phyloP scores from a whole-genome alignment of 2,888 invertebrate species.

The Troides helena region DNA sequence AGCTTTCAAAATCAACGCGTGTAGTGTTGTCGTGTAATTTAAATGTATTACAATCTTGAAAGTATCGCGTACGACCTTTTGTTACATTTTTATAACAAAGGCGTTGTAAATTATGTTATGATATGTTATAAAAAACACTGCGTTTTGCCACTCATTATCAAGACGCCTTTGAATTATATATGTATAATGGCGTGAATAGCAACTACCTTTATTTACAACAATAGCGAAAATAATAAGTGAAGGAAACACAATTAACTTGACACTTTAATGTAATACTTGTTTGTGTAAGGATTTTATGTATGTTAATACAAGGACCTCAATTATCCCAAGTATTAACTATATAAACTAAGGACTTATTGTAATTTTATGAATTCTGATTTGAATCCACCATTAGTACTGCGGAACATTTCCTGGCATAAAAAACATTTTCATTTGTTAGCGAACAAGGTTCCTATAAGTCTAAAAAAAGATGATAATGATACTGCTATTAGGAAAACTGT shows the following conservation, averaged over 20 bases:
- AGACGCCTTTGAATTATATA: not conserved
- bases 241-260: not conserved
- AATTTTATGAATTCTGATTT: not conserved
- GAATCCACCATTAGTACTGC: not conserved
- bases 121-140: too few species aligned
- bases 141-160: not conserved
- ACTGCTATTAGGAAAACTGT: not conserved
- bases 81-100: too few species aligned
- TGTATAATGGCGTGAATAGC: not conserved
- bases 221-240: not conserved
- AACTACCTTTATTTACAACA: not conserved
- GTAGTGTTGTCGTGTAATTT: constrained; percentile 18
- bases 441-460: too few species aligned
- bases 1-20: constrained; percentile 19
- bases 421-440: too few species aligned
- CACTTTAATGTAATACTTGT: not conserved
- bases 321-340: not conserved
- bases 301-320: too few species aligned
- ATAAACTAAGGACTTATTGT: not conserved
- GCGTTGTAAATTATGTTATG: too few species aligned
- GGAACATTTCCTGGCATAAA: not conserved
- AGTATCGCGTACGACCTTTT: too few species aligned
- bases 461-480: not conserved
- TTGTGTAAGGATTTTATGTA: too few species aligned
- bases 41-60: constrained; percentile 1